Conservation (phyloP, 2,797 vertebrate genomes). For the Petrocephalus sullivani region DNA sequence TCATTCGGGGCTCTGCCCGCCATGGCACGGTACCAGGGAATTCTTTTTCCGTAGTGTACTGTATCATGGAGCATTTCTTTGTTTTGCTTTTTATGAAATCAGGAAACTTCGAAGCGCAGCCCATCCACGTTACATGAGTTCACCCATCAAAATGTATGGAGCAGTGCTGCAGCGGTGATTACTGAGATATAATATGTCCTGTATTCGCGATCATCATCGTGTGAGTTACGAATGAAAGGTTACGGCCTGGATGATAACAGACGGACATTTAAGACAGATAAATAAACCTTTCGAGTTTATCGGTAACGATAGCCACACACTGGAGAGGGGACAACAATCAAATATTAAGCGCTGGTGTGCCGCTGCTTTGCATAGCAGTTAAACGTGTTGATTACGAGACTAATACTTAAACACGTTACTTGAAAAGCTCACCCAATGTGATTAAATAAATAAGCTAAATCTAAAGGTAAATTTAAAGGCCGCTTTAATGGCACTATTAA, state of each 20-base stretch:
- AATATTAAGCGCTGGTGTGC: background rate
- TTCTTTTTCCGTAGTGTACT: background rate
- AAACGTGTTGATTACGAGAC: background rate
- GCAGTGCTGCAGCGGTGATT: background rate
- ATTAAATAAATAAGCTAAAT: background rate
- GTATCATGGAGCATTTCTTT: background rate
- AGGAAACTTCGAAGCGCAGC: background rate
- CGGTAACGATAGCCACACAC: background rate
- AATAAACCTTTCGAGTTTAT: background rate
- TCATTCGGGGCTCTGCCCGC: background rate
- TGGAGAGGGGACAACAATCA: background rate
- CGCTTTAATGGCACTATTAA: background rate
- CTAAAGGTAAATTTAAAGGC: background rate
- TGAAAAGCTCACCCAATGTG: background rate
- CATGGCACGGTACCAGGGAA: background rate
- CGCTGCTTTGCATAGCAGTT: background rate
- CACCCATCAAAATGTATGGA: background rate
- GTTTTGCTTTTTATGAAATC: background rate
- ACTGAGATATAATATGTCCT: background rate
- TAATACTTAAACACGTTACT: background rate
- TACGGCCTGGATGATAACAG: background rate
- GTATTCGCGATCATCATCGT: background rate
- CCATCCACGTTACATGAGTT: background rate
- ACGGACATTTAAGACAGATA: background rate
- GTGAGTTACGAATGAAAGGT: background rate